Evolutionary conservation across 2,797 vertebrate genomes (phyloP).

Genomic region (Sebastes hubbsi): DNA sequence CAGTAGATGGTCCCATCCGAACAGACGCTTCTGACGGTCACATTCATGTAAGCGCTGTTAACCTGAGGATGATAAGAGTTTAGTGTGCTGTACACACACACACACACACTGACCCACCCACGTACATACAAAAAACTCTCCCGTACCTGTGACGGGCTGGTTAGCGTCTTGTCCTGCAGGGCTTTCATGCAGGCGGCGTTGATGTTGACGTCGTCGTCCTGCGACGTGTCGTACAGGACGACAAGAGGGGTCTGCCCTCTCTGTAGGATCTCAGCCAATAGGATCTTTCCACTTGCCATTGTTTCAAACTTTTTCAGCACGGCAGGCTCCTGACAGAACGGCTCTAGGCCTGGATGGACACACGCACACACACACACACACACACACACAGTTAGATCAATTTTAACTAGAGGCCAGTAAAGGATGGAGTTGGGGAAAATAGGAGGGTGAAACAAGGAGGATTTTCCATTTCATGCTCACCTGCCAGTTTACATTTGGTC

Average conservation of each 20-base stretch:
- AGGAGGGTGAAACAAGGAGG: background rate
- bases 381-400: background rate
- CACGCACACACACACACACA: background rate
- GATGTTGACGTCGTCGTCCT: conserved; percentile 97
- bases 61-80: conserved; percentile 76
- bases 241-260: conserved; percentile 85
- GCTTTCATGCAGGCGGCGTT: conserved; percentile 92
- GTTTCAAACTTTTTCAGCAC: conserved; percentile 91
- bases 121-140: background rate
- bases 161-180: conserved; percentile 88
- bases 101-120: background rate
- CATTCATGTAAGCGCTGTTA: conserved; percentile 89
- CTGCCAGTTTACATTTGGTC: conserved; percentile 94
- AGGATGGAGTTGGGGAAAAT: background rate
- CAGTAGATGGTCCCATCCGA: conserved; percentile 95
- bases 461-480: conserved; percentile 76
- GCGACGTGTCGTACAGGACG: conserved; percentile 95
- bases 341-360: conserved; percentile 86
- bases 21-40: conserved; percentile 91
- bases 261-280: conserved; percentile 93
- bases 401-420: background rate
- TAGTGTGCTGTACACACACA: background rate
- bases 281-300: conserved; percentile 90
- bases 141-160: conserved; percentile 87
- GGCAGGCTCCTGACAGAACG: conserved; percentile 87